phyloP scores from a whole-genome alignment of 2,888 invertebrate genomes.

The Eutolmus rufibarbis region DNA sequence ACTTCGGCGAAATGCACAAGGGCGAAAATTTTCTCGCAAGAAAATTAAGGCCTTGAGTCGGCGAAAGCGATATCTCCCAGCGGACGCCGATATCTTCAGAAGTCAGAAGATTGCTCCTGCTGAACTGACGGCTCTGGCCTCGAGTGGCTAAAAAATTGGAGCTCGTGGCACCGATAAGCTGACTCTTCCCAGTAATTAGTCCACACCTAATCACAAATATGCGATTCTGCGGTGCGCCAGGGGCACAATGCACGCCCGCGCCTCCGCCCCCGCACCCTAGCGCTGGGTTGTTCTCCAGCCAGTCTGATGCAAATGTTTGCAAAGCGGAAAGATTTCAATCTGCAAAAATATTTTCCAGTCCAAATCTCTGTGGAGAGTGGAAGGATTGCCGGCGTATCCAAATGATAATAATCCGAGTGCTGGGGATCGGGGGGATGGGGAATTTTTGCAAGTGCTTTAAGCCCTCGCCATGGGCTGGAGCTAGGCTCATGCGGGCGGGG shows the following conservation, averaged over 20 bases:
- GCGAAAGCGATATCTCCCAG: not conserved
- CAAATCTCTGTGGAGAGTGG: conserved; percentile 25
- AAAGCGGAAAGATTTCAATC: conserved; percentile 32
- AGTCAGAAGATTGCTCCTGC: not conserved
- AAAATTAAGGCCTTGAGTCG: not conserved
- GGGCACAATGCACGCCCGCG: not conserved
- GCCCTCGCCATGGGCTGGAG: not conserved
- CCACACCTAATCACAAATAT: conserved; percentile 24
- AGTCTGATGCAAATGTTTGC: conserved; percentile 7
- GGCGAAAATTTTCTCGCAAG: not conserved
- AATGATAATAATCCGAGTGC: conserved; percentile 33
- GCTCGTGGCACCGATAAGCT: not conserved
- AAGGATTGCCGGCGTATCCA: conserved; percentile 11
- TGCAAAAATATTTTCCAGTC: conserved; percentile 38
- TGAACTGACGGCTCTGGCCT: not conserved
- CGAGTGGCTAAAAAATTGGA: not conserved
- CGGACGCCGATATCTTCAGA: not conserved
- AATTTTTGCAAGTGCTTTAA: conserved; percentile 2
- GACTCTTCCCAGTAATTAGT: conserved; percentile 7
- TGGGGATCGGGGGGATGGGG: not conserved
- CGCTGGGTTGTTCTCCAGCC: not conserved
- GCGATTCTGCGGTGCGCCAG: not conserved
- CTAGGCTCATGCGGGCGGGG: not conserved
- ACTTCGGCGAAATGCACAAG: not conserved
- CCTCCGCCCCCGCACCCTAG: not conserved